A percentile compares a stretch with the other conserved stretches of the same genome.
phyloP scores from a whole-genome alignment of 2,888 invertebrate species.

The Dryobotodes eremita region DNA sequence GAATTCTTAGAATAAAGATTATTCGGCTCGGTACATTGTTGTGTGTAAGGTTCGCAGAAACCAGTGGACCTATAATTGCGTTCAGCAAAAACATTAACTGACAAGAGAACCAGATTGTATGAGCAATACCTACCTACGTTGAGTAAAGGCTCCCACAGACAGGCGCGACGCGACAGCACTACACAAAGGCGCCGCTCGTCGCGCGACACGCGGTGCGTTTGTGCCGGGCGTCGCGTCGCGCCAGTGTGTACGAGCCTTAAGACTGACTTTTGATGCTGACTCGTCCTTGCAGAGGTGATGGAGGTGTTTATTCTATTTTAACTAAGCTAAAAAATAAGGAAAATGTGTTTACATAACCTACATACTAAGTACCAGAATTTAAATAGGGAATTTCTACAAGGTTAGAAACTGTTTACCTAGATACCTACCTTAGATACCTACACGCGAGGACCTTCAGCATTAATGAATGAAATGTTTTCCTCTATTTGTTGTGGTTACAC shows the following conservation, averaged over 20 bases:
- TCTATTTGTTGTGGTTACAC: slow-evolving; percentile 1
- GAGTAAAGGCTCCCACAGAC: no score
- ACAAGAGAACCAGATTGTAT: slow-evolving; percentile 81
- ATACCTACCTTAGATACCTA: not conserved
- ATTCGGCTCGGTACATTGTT: slow-evolving; percentile 73
- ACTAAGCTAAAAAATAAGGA: slow-evolving; percentile 40
- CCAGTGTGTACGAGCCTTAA: no score
- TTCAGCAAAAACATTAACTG: slow-evolving; percentile 79
- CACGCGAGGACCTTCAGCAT: slow-evolving; percentile 18
- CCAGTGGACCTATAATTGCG: slow-evolving; percentile 79
- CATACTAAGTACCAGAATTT: not conserved
- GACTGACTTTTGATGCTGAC: slow-evolving; percentile 79
- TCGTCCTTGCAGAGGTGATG: slow-evolving; percentile 71
- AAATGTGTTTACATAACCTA: slow-evolving; percentile 22
- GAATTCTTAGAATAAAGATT: slow-evolving; percentile 74
- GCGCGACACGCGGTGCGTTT: no score
- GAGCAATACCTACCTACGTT: slow-evolving; percentile 78
- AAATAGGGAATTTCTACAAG: slow-evolving; percentile 22
- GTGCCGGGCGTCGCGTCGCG: no score
- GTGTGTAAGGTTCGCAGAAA: slow-evolving; percentile 74
- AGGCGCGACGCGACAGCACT: no score
- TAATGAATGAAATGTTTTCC: slow-evolving; percentile 42
- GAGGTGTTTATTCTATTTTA: slow-evolving; percentile 33
- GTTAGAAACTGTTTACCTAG: not conserved
- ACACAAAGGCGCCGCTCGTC: no score